These are phyloP conservation scores for Falcunculus frontatus DNA, from an alignment of 2,113 vertebrate genomes.

Conservation along the genomic window DNA sequence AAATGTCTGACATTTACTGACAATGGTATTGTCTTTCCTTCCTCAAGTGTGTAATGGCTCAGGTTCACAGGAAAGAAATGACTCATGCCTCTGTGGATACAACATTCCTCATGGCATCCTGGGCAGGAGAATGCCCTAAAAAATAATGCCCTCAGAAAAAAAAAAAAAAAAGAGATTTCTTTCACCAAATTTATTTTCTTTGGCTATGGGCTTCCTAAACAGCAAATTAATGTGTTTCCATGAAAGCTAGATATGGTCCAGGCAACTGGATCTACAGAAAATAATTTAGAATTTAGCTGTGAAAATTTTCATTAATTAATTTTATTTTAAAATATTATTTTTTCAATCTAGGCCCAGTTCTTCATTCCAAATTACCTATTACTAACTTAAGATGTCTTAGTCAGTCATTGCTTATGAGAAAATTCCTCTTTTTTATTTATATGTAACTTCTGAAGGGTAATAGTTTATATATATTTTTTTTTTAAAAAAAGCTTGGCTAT, in stretches of 20 bases:
- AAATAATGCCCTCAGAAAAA: background rate
- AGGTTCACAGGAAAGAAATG: too few relatives aligned
- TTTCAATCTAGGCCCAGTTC: background rate
- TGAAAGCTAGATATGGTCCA: background rate
- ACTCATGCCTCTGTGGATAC: rapidly evolving
- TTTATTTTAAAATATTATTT: background rate
- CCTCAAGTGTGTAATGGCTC: rapidly evolving
- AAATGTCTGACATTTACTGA: background rate
- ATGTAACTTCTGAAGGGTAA: background rate
- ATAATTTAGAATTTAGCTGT: background rate
- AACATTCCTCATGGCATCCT: rapidly evolving
- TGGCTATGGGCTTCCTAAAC: background rate
- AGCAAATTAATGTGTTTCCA: background rate
- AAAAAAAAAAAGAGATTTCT: background rate
- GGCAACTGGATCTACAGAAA: background rate
- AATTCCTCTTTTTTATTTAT: background rate
- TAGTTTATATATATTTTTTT: background rate
- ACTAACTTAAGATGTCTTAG: background rate
- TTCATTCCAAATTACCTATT: background rate
- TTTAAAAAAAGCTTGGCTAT: background rate
- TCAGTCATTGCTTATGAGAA: background rate
- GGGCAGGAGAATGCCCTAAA: background rate
- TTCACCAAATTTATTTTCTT: background rate
- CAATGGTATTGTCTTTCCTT: background rate
- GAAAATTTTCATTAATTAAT: background rate